A percentile compares a stretch with the other conserved stretches of the same genome.
Conservation (phyloP, 1,140 invertebrate genomes). For the Oscheius sp. region DNA sequence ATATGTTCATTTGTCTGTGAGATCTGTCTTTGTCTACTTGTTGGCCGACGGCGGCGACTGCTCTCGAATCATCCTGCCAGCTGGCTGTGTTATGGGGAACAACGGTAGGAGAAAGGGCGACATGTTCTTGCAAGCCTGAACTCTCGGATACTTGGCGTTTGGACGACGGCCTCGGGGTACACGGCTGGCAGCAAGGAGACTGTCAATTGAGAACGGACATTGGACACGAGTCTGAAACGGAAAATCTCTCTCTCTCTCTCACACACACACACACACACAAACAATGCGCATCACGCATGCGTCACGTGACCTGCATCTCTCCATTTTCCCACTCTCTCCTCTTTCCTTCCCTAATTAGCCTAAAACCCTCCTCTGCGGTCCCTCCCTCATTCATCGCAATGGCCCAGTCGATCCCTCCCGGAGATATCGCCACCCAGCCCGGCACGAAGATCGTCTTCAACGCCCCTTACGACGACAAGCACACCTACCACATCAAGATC, state of each 20-base stretch:
- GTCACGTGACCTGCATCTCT: background rate
- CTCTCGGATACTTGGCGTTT: conserved; percentile 64
- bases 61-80: conserved; percentile 56
- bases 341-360: background rate
- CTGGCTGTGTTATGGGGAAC: conserved; percentile 64
- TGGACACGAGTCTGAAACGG: conserved; percentile 6
- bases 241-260: background rate
- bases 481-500: too few species aligned
- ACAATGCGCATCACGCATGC: background rate
- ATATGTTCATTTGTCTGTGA: too few species aligned
- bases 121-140: conserved; percentile 64
- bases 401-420: too few species aligned
- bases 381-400: too few species aligned
- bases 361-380: too few species aligned
- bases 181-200: conserved; percentile 60
- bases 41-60: conserved; percentile 8
- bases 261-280: background rate
- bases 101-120: conserved; percentile 62
- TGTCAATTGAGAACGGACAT: conserved; percentile 60
- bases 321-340: background rate
- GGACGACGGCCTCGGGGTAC: conserved; percentile 63
- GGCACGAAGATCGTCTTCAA: too few species aligned
- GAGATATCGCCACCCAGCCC: too few species aligned
- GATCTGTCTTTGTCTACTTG: background rate
- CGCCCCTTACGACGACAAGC: too few species aligned